Percentiles rank a stretch among this genome's conserved stretches.
phyloP scores from a whole-genome alignment of 2,113 vertebrate species.

The Glaucidium brasilianum region DNA sequence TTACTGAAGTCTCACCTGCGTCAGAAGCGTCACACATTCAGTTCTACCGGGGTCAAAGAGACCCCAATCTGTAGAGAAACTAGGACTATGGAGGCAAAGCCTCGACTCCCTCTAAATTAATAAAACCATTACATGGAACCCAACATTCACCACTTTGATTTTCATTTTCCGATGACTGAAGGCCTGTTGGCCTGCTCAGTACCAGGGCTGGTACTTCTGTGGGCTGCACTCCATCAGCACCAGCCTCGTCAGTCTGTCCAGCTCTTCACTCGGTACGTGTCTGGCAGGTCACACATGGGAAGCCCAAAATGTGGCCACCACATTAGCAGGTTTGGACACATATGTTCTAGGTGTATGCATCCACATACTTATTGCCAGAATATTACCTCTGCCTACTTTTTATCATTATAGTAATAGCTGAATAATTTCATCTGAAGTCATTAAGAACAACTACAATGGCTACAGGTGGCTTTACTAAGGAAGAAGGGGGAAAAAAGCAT shows the following conservation, averaged over 20 bases:
- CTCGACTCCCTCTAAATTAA: background rate
- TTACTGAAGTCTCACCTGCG: background rate
- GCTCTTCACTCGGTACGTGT: accelerated
- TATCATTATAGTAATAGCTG: accelerated
- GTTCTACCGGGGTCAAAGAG: background rate
- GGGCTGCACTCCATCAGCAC: background rate
- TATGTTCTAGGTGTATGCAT: accelerated
- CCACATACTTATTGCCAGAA: background rate
- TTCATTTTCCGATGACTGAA: background rate
- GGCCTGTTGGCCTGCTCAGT: accelerated
- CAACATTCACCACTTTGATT: background rate
- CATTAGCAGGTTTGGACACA: accelerated
- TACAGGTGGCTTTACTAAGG: slow-evolving; percentile 7
- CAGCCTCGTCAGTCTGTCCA: background rate
- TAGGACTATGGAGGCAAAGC: accelerated
- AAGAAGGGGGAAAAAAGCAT: background rate
- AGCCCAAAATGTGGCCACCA: background rate
- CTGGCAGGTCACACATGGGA: background rate
- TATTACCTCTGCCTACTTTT: background rate
- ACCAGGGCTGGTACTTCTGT: background rate
- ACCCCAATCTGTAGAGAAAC: background rate
- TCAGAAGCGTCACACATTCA: background rate
- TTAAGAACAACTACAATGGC: background rate
- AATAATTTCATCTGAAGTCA: background rate
- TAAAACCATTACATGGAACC: background rate